Evolutionary conservation across 2,113 vertebrate species (phyloP), one percentile per base, ranked within the genome.

Genomic region (Rhynchomys soricoides): DNA sequence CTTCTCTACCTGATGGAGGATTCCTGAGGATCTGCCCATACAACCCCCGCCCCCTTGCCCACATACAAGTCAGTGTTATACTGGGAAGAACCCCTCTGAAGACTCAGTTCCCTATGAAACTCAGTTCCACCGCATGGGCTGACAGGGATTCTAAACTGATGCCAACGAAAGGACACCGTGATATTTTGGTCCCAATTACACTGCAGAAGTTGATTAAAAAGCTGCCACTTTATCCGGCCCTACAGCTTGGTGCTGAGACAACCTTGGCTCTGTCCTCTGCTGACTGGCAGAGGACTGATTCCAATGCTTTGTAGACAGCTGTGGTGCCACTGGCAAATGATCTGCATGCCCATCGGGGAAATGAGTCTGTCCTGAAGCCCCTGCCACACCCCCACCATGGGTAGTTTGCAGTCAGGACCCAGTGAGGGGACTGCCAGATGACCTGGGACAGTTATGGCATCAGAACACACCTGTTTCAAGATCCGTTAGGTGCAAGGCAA

Each of bases 381-480:
- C 9, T 12, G 52, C 68, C 22, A 4, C 16, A 21, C 26, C 66
- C 21, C 0, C 17, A 37, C 78, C 1, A 0, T 5, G 4, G 5
- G 5, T 12, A 3, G 45, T n/a, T 45, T 40, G 68, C 37, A 52
- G 52, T 50, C 21, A 1, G 12, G 55, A 50, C 5, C 52, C 37
- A 2, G 2, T 0, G 3, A 48, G 37, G 64, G 37, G 29, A n/a
- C 17, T 1, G 34, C 89, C 50, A n/a, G 73, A 43, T 75, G 7
- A 0, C 37, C 40, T 21, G 1, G 59, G 74, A 11, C 12, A 21
- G 40, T 0, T 0, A 1, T 21, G 1, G 5, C 37, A 66, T 37
- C 31, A 34, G 73, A 73, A 93, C 96, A 5, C 97, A 99, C 99
- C 99, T 96, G 99, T 99, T 98, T 99, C 99, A 6, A 99, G 98